Base-by-base conservation (phyloP, 2,888 invertebrate genomes). In the Drosophila differens region DNA sequence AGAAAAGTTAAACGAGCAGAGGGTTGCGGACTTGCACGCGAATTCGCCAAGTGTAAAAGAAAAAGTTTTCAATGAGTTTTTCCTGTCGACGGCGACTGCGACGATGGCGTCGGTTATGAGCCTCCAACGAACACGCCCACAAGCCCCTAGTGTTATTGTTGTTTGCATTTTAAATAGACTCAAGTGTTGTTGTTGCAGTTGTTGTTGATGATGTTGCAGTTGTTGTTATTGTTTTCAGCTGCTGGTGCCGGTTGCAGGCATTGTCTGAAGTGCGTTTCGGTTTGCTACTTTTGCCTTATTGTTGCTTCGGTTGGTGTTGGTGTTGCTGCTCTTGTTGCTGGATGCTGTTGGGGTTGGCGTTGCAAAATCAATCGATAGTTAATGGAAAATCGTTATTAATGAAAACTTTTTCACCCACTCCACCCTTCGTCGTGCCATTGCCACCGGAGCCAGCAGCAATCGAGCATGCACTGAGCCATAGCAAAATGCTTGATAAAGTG, bases 311-410 rank as follows among this genome's bases (percentile, higher is more conserved):
- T 35, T 49, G 69, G 54, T 62, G 41, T 35, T 49, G 69, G 54
- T 62, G 74, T 62, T 55, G 53, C 51, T 58, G 54, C 35, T 58
- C 59, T 35, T 44, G 64, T 52, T 62, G 58, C n/a, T 68, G 72
- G 79, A 75, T 85, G 86, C 76, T 82, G 85, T 66, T 70, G 62
- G 74, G 52, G 57, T 58, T 32, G 81, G 68, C 86, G 89, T 87
- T 87, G 87, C 86, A 82, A 92, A 93, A 93, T 92, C 93, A 93
- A 93, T 93, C 93, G 93, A 93, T 93, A 92, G 91, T 93, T 92
- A 93, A 93, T 93, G 93, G 93, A 92, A 93, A 93, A 93, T 93
- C 93, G 92, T 93, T 93, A 93, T 93, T 93, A 93, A 93, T 93
- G 93, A 92, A 92, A 93, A 92, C 74, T 92, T 92, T 85, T 70